Evolutionary conservation across 2,797 vertebrate genomes (phyloP).

Genomic region (Arrhamphus sclerolepis): DNA sequence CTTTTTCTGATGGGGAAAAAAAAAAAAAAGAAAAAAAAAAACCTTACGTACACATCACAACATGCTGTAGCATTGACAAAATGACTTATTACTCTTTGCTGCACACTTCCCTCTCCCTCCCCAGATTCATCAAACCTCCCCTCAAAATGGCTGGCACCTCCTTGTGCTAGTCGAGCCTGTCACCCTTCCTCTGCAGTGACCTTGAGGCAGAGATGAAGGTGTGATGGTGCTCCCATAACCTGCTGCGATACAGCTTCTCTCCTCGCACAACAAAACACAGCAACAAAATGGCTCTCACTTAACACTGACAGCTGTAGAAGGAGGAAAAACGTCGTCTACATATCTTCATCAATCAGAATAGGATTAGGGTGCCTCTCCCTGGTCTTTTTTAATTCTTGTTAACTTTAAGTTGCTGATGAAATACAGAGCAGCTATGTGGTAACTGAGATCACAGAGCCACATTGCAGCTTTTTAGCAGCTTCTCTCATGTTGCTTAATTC

Average conservation of each 20-base stretch:
- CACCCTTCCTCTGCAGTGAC: conserved; percentile 72
- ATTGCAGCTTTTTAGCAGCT: conserved; percentile 2
- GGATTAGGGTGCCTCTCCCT: conserved; percentile 66
- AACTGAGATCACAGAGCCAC: conserved; percentile 30
- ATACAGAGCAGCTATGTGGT: conserved; percentile 45
- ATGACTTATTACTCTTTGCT: conserved; percentile 67
- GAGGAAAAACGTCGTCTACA: conserved; percentile 31
- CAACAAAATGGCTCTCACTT: conserved; percentile 47
- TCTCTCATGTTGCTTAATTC: not conserved
- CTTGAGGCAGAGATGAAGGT: conserved; percentile 73
- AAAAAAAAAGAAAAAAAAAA: conserved; percentile 37
- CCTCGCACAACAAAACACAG: conserved; percentile 9
- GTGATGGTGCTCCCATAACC: conserved; percentile 54
- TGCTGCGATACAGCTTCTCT: conserved; percentile 35
- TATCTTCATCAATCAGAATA: conserved; percentile 72
- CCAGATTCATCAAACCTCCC: conserved; percentile 58
- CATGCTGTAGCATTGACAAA: conserved; percentile 68
- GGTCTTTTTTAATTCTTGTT: conserved; percentile 67
- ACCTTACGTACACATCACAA: conserved; percentile 57
- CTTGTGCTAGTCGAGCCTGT: conserved; percentile 61
- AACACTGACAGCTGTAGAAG: conserved; percentile 43
- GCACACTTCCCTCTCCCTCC: conserved; percentile 51
- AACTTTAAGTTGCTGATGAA: conserved; percentile 67
- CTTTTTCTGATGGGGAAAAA: conserved; percentile 47
- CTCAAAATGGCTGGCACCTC: conserved; percentile 70